Conservation (phyloP, 2,888 invertebrate genomes). For the Philereme vetulata region DNA sequence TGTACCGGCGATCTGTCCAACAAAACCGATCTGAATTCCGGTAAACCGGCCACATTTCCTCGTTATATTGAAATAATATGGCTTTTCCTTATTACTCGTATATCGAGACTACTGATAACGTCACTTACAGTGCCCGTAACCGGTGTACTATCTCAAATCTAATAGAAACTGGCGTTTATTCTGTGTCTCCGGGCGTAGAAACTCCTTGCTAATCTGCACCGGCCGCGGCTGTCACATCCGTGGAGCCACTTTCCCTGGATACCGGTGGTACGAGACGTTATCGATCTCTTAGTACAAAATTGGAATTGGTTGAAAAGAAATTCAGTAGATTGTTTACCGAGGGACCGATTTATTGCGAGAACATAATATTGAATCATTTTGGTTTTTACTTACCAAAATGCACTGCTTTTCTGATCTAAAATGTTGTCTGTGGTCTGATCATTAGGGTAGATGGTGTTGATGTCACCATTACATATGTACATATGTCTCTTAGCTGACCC, state of each 20-base stretch:
- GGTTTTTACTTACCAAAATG: too few relatives aligned
- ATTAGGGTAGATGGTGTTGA: too few relatives aligned
- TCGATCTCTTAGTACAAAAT: slow-evolving; percentile 20
- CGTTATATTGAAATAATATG: slow-evolving; percentile 39
- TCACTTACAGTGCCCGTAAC: slow-evolving; percentile 35
- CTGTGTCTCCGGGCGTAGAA: slow-evolving; percentile 12
- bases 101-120: slow-evolving; percentile 36
- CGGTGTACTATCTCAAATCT: slow-evolving; percentile 30
- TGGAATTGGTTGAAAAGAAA: slow-evolving; percentile 10
- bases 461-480: too few relatives aligned
- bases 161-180: slow-evolving; percentile 9
- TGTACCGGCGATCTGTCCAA: slow-evolving; percentile 21
- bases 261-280: slow-evolving; percentile 19
- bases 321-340: too few relatives aligned
- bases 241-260: slow-evolving; percentile 36
- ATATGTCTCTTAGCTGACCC: too few relatives aligned
- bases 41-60: slow-evolving; percentile 36
- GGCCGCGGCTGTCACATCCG: slow-evolving; percentile 35
- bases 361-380: too few relatives aligned
- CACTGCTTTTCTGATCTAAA: too few relatives aligned
- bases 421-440: too few relatives aligned
- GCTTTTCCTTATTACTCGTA: slow-evolving; percentile 39
- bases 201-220: slow-evolving; percentile 15
- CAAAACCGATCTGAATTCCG: slow-evolving; percentile 33
- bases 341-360: too few relatives aligned